These are phyloP conservation scores for Drosophila arizonae DNA, from an alignment of 1,140 invertebrate species.

Conservation along the genomic window DNA sequence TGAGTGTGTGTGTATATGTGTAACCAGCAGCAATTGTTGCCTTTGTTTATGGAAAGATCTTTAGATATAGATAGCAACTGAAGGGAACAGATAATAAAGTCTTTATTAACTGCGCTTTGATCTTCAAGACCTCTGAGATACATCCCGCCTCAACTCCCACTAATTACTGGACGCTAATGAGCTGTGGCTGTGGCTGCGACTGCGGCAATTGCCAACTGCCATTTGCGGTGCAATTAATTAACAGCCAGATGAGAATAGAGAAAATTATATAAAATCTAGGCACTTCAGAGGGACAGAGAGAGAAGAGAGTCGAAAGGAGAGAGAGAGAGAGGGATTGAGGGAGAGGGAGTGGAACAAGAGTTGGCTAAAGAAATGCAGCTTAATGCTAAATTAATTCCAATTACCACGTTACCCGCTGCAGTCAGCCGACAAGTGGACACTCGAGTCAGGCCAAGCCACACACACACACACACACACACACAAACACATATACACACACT, in stretches of 20 bases:
- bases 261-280: conserved; percentile 79
- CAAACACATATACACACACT: neutral
- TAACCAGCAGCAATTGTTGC: conserved; percentile 55
- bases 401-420: conserved; percentile 56
- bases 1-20: neutral
- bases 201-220: conserved; percentile 58
- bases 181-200: conserved; percentile 24
- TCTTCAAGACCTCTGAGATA: conserved; percentile 12
- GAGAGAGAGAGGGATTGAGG: conserved; percentile 14
- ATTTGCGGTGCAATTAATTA: conserved; percentile 76
- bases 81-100: conserved; percentile 7
- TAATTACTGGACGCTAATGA: conserved; percentile 66
- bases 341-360: conserved; percentile 21
- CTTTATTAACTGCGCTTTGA: conserved; percentile 21
- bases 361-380: conserved; percentile 78
- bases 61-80: neutral
- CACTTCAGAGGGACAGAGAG: conserved; percentile 47
- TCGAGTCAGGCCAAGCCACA: conserved; percentile 34
- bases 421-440: conserved; percentile 41
- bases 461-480: conserved; percentile 3
- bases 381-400: conserved; percentile 81
- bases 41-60: conserved; percentile 19
- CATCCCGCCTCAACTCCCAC: conserved; percentile 2
- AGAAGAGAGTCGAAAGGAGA: conserved; percentile 9
- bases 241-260: conserved; percentile 67